A percentile compares a stretch with the other conserved stretches of the same genome.
Conservation (phyloP, 2,113 vertebrate genomes). For the Cromileptes altivelis region DNA sequence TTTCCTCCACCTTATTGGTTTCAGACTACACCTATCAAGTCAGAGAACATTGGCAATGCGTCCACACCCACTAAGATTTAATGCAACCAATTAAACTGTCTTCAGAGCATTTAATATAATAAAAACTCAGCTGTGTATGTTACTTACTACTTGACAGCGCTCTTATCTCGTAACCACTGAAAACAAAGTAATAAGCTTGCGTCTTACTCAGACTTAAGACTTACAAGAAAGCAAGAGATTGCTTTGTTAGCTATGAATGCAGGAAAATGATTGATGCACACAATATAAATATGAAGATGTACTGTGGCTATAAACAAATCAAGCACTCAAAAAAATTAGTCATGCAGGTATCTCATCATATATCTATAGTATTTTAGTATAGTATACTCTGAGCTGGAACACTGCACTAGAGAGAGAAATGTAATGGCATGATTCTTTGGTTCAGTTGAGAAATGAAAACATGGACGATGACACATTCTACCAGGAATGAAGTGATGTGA, state of each 20-base stretch:
- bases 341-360: constrained; percentile 45
- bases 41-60: not conserved
- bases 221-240: constrained; percentile 20
- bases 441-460: constrained; percentile 69
- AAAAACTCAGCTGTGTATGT: not conserved
- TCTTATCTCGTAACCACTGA: constrained; percentile 11
- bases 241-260: not conserved
- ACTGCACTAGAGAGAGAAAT: constrained; percentile 25
- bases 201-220: constrained; percentile 57
- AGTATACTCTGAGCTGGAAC: constrained; percentile 37
- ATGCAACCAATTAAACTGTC: not conserved
- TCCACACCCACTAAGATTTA: not conserved
- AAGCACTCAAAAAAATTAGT: constrained; percentile 13
- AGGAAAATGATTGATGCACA: not conserved
- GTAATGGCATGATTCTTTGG: constrained; percentile 77
- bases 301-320: constrained; percentile 1
- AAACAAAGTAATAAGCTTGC: not conserved
- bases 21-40: not conserved
- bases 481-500: not conserved
- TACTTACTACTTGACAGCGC: not conserved
- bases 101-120: not conserved
- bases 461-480: constrained; percentile 14
- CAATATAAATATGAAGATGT: constrained; percentile 22
- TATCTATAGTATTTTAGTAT: constrained; percentile 14
- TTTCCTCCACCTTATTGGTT: not conserved